phyloP scores from a whole-genome alignment of 1,140 invertebrate species.

The Pseudomyrmex dendroicus region DNA sequence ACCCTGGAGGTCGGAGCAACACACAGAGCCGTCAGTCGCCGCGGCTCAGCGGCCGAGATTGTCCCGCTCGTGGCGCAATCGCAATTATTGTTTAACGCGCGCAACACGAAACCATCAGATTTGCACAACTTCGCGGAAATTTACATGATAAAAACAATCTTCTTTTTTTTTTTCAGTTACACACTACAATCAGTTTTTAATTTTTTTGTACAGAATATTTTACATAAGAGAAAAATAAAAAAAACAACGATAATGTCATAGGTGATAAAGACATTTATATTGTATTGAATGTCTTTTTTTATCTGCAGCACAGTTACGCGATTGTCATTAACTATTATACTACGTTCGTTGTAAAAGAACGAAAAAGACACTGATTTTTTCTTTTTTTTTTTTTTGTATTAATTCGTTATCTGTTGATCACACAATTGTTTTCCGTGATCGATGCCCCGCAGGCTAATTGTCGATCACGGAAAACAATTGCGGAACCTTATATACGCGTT shows the following conservation, averaged over 20 bases:
- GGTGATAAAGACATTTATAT: no score
- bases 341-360: background rate
- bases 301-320: background rate
- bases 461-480: background rate
- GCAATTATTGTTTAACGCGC: conserved; percentile 79
- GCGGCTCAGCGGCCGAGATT: conserved; percentile 75
- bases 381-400: no score
- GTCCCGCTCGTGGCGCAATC: conserved; percentile 78
- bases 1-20: conserved; percentile 78
- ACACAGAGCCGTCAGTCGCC: conserved; percentile 61
- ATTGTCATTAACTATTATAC: conserved; percentile 17
- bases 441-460: background rate
- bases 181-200: no score
- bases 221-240: conserved; percentile 1
- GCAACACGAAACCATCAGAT: conserved; percentile 55
- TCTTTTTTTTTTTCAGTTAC: no score
- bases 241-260: background rate
- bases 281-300: no score
- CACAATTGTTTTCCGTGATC: conserved; percentile 27
- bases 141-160: background rate
- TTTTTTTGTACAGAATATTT: background rate
- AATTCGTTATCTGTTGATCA: conserved; percentile 20
- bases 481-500: conserved; percentile 14
- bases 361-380: background rate
- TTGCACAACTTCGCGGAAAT: conserved; percentile 62